A percentile compares a stretch with the other conserved stretches of the same genome.
phyloP scores from a whole-genome alignment of 2,113 vertebrate genomes.

The Pterocles gutturalis region DNA sequence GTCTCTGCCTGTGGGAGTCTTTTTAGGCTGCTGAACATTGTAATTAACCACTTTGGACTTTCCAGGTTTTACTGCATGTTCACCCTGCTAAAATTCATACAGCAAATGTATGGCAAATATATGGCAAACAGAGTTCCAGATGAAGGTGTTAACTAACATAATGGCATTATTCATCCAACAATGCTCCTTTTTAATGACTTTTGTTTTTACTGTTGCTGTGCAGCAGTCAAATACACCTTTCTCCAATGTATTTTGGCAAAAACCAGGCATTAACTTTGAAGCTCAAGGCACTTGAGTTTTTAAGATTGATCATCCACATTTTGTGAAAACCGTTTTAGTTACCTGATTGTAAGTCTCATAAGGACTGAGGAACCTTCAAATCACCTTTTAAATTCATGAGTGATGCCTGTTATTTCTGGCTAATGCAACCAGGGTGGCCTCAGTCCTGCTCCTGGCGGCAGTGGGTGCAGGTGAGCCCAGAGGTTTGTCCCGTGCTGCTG shows the following conservation, averaged over 20 bases:
- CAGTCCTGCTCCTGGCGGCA: background rate
- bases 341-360: background rate
- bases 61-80: background rate
- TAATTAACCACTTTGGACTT: constrained; percentile 34
- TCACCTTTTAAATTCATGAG: background rate
- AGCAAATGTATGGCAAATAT: no score
- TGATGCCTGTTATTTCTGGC: background rate
- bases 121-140: background rate
- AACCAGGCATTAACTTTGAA: background rate
- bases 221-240: background rate
- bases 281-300: background rate
- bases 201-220: background rate
- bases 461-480: background rate
- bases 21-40: background rate
- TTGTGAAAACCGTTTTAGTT: background rate
- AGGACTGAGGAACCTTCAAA: background rate
- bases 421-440: fast-evolving
- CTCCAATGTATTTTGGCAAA: background rate
- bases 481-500: background rate
- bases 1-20: background rate
- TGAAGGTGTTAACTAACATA: background rate
- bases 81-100: background rate
- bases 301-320: background rate
- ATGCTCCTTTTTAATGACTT: background rate
- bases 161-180: background rate